Percentiles rank a stretch among this genome's conserved stretches.
phyloP scores from a whole-genome alignment of 2,888 invertebrate genomes.

The Rosalia funebris region DNA sequence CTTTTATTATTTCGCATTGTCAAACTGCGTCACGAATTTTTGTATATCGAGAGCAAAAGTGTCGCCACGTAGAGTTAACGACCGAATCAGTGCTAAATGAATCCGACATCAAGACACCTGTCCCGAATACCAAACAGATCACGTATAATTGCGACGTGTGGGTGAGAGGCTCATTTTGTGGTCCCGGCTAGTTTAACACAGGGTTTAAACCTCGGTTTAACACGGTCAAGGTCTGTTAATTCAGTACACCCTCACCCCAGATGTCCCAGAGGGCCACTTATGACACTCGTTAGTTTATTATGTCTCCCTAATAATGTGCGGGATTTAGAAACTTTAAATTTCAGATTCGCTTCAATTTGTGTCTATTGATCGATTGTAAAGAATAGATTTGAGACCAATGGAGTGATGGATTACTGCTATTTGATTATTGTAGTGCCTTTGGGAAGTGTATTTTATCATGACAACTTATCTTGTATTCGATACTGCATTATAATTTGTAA shows the following conservation, averaged over 20 bases:
- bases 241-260: conserved; percentile 19
- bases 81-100: conserved; percentile 31
- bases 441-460: no score
- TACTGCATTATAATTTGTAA: no score
- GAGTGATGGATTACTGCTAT: no score
- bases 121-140: conserved; percentile 34
- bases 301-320: neutral
- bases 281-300: conserved; percentile 13
- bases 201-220: conserved; percentile 30
- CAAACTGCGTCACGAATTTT: no score
- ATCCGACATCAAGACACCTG: conserved; percentile 32
- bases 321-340: neutral
- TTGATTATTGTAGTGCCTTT: no score
- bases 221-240: conserved; percentile 43
- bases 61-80: conserved; percentile 5
- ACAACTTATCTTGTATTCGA: no score
- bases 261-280: conserved; percentile 20
- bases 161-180: conserved; percentile 34
- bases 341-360: conserved; percentile 6
- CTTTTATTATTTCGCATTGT: no score
- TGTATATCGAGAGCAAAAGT: conserved; percentile 16
- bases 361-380: no score
- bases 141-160: conserved; percentile 35
- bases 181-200: conserved; percentile 26
- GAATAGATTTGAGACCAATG: no score